Base-by-base conservation (phyloP, 2,113 vertebrate genomes). In the Lamprotornis superbus region DNA sequence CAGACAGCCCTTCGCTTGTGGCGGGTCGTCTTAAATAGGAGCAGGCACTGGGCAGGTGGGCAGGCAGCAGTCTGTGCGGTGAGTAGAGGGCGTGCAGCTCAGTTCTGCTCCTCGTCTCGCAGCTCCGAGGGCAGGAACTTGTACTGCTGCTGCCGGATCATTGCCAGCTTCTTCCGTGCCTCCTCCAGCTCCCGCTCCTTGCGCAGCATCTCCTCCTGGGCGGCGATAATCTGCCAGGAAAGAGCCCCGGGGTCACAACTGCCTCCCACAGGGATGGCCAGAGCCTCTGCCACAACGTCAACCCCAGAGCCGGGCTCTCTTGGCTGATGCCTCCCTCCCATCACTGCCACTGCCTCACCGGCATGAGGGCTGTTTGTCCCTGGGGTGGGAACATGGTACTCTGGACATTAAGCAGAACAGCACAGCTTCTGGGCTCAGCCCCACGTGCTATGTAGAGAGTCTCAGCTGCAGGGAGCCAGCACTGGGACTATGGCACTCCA, bases 161-260 rank as follows among this genome's bases (percentile, higher is more conserved):
- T 98, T 10, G 99, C 99, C 94, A 99, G 98, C 98, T 98, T 99
- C 98, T 99, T 99, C 85, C 99, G 97, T 0, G 99, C 99, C 81
- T 99, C 99, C 21, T 99, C 99, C 94, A 99, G 98, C 97, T 99
- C 99, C 59, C 98, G 96, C 78, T 99, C 99, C 93, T 99, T 99
- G 94, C 99, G 98, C 82, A 99, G 98, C 99, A 99, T 99, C 97
- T 99, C 99, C 95, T 99, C 99, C 96, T 99, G 99, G 56, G 99
- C 99, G 0, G 99, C 99, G 3, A 99, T 99, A 97, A 99, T 99
- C 99, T 99, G 97, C 39, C 55, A 2, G 23, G 67, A 85, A 46
- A 96, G 56, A 81, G 55, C 10, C 22, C 55, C 12, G 2, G 4
- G 27, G 68, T 96, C 73, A 95, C 1, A 2, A 4, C 47, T 35